Conservation (phyloP, 2,797 vertebrate species). For the Prionace glauca region DNA sequence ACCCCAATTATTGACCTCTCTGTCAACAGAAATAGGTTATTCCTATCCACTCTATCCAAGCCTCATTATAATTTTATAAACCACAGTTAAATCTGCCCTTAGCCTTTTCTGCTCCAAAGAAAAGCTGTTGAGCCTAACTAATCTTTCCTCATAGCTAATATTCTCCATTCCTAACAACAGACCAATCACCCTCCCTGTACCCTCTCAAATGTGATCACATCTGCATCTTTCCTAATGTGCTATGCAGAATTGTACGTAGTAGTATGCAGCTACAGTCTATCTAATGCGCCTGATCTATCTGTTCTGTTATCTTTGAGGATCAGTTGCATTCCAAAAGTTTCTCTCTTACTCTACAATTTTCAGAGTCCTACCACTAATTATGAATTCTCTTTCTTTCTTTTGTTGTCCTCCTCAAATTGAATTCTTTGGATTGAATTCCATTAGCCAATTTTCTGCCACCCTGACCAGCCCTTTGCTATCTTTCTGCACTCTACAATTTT, state of each 20-base stretch:
- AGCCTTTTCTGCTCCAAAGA: not conserved
- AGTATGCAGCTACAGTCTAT: not conserved
- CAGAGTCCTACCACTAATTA: not conserved
- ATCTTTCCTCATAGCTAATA: not conserved
- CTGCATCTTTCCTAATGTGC: not conserved
- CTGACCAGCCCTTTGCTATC: not conserved
- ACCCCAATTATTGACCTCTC: not conserved
- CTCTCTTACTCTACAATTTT: not conserved
- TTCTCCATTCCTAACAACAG: not conserved
- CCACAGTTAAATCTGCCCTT: not conserved
- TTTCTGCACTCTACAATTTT: not conserved
- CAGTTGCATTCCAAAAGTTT: not conserved
- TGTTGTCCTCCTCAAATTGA: not conserved
- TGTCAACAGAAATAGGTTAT: not conserved
- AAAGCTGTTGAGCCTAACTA: not conserved
- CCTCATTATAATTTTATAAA: not conserved
- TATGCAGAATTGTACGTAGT: not conserved
- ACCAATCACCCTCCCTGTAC: not conserved
- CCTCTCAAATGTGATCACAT: not conserved
- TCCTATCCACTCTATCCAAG: not conserved
- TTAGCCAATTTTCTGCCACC: not conserved
- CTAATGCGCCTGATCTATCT: not conserved
- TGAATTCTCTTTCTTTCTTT: not conserved
- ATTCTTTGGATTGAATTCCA: not conserved
- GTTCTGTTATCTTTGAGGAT: not conserved